Conservation (phyloP, 2,797 vertebrate species). For the Labroides dimidiatus region DNA sequence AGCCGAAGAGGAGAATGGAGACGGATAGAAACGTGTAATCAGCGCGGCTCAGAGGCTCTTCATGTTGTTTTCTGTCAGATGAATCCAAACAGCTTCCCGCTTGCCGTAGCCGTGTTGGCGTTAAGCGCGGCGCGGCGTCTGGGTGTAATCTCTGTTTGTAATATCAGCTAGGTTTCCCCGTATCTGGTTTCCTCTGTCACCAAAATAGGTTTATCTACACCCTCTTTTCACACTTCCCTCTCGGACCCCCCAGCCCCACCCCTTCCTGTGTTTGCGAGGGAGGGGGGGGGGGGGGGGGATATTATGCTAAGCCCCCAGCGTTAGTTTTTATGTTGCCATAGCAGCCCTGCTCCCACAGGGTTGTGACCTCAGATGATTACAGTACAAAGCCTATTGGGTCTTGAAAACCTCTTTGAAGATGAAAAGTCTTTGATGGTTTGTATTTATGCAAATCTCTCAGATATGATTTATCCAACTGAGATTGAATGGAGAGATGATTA, state of each 20-base stretch:
- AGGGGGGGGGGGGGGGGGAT: constrained; percentile 77
- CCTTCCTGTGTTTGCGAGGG: constrained; percentile 72
- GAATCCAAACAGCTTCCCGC: constrained; percentile 57
- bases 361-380: constrained; percentile 99
- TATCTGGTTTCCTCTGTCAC: constrained; percentile 70
- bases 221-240: constrained; percentile 72
- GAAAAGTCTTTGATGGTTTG: constrained; percentile 99
- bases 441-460: constrained; percentile 99
- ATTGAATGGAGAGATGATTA: constrained; percentile 99
- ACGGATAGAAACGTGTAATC: constrained; percentile 78
- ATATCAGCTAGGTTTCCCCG: constrained; percentile 59
- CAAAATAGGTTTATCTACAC: constrained; percentile 80
- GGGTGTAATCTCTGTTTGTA: constrained; percentile 65
- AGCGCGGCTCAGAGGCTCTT: too few relatives aligned
- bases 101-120: constrained; percentile 61
- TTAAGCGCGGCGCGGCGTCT: too few relatives aligned
- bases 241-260: constrained; percentile 48
- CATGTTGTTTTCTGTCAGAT: constrained; percentile 60
- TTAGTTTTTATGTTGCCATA: constrained; percentile 99
- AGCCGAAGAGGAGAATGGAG: constrained; percentile 60
- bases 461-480: constrained; percentile 99
- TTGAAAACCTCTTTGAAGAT: constrained; percentile 99
- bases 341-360: constrained; percentile 99
- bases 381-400: constrained; percentile 99
- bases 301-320: constrained; percentile 99